phyloP scores from a whole-genome alignment of 2,797 vertebrate genomes.

The Chelidonichthys spinosus region DNA sequence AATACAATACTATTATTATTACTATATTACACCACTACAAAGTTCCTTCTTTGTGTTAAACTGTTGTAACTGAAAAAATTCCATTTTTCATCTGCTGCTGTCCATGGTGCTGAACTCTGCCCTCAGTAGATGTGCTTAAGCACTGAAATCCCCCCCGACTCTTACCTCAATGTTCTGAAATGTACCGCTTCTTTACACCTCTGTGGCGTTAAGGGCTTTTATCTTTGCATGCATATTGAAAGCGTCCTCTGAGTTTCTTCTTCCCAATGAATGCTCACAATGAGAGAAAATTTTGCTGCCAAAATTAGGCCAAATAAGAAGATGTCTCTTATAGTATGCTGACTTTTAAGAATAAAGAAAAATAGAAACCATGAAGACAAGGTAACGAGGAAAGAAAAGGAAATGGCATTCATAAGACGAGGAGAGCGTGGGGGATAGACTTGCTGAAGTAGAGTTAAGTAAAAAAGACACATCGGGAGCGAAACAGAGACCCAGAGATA shows the following conservation, averaged over 20 bases:
- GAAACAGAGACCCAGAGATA: constrained; percentile 36
- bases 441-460: constrained; percentile 44
- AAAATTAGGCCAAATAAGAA: neutral
- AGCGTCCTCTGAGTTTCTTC: neutral
- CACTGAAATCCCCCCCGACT: neutral
- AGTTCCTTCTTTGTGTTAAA: neutral
- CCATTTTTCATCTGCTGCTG: neutral
- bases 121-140: neutral
- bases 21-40: neutral
- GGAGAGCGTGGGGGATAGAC: constrained; percentile 22
- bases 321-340: neutral
- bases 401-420: neutral
- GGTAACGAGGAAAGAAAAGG: neutral
- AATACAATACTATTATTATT: no score
- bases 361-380: neutral
- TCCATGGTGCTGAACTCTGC: constrained; percentile 3
- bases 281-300: neutral
- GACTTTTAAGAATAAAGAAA: neutral
- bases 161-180: neutral
- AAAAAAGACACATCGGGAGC: constrained; percentile 32
- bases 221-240: neutral
- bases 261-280: neutral
- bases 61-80: neutral
- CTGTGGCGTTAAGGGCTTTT: neutral
- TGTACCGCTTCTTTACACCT: neutral